Evolutionary conservation across 2,888 invertebrate species (phyloP), one percentile per base, ranked within the genome.

Genomic region (Notodonta dromedarius): DNA sequence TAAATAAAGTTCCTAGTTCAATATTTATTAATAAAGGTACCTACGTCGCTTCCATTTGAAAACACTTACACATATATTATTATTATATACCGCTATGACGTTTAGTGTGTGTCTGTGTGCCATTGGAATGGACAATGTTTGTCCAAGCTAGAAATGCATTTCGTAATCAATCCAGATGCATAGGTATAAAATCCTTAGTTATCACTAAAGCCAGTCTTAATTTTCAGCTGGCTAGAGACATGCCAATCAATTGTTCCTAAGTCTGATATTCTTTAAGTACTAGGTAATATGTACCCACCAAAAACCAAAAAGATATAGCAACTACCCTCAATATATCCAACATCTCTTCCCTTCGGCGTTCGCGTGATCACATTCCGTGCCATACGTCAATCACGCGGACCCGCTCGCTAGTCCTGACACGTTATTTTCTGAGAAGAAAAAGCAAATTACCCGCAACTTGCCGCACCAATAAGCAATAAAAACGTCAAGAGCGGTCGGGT

Each of bases 381-480:
- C 58, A 46, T 46, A 66, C 57, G 72, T 67, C 74, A 67, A 65
- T 74, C 76, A 65, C 60, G 1, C 50, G 58, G 32, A 59, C 61
- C 63, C 61, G 61, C n/a, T 48, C 58, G 55, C 44, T 44, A 42
- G 32, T 46, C 52, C 58, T 58, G 72, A 66, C 72, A 67, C 77
- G 69, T 67, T 69, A 71, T 76, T 69, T 66, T 63, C 65, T 67
- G 42, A 51, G 59, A 59, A 58, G 60, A 74, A 62, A 65, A 65
- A 66, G 63, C 67, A 71, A 73, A 76, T 73, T 66, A 71, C 65
- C 66, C 63, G 60, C 63, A 69, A 64, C 69, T 69, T 66, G 64
- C 64, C 70, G 57, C 67, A 63, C 72, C 74, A 79, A 69, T 79
- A 77, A 74, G 75, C 75, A 78, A 79, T 79, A 78, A 77, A 71